These are phyloP conservation scores for Philypnodon macrostomus DNA, from an alignment of 2,797 vertebrate genomes.

Conservation along the genomic window DNA sequence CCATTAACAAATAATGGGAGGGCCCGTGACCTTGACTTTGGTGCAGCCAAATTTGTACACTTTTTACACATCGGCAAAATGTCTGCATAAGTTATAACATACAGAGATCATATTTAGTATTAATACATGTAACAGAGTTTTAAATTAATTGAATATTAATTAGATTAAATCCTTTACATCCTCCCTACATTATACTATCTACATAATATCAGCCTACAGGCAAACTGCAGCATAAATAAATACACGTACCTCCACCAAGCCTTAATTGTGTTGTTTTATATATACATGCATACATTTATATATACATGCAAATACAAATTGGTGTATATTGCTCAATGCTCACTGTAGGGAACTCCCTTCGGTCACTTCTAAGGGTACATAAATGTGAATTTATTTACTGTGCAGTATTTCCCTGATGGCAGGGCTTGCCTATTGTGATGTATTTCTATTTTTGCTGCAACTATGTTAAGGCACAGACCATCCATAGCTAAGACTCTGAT, in stretches of 20 bases:
- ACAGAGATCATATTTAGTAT: no score
- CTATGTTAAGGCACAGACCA: constrained; percentile 24
- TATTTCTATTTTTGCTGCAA: constrained; percentile 42
- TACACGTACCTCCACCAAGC: no score
- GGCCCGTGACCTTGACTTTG: constrained; percentile 59
- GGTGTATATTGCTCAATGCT: constrained; percentile 18
- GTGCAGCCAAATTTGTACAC: constrained; percentile 19
- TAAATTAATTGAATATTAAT: no score
- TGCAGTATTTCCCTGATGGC: constrained; percentile 48
- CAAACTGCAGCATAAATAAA: background rate
- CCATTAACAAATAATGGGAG: constrained; percentile 57
- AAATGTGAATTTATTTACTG: constrained; percentile 34
- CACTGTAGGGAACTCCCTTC: constrained; percentile 35
- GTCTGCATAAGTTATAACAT: no score
- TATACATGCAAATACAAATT: constrained; percentile 20
- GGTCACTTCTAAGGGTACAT: constrained; percentile 46
- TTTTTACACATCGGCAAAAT: background rate
- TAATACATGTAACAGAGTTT: no score
- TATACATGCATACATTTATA: no score
- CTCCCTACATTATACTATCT: background rate
- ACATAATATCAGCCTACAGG: background rate
- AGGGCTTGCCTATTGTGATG: constrained; percentile 47
- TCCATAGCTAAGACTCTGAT: constrained; percentile 6
- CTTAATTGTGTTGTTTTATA: no score
- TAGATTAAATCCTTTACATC: background rate